Conservation (phyloP, 2,113 vertebrate species). For the Pelmatolapia mariae region DNA sequence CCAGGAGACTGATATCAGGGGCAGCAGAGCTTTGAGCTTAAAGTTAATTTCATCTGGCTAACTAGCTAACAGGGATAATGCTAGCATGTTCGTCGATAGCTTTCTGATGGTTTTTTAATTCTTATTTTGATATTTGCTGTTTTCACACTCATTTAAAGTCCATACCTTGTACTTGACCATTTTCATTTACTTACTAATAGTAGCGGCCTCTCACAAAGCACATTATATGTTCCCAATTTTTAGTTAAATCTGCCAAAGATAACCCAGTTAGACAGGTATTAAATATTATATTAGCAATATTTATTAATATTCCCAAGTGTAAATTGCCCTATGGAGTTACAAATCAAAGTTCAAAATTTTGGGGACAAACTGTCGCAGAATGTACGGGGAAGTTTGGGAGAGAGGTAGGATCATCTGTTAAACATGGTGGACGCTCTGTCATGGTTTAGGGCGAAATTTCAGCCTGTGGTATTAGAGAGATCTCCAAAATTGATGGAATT, state of each 20-base stretch:
- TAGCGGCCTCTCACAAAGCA: background rate
- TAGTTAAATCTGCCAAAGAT: background rate
- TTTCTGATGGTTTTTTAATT: background rate
- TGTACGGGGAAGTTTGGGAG: background rate
- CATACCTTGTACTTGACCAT: background rate
- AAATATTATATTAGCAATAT: background rate
- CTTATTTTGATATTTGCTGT: background rate
- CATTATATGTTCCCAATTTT: background rate
- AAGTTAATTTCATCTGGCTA: background rate
- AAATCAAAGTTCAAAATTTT: background rate
- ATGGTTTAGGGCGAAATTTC: background rate
- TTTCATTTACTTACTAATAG: background rate
- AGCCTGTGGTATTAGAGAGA: background rate
- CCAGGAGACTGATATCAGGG: background rate
- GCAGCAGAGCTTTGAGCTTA: background rate
- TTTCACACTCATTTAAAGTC: background rate
- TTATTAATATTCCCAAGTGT: background rate
- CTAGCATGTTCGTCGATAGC: accelerated
- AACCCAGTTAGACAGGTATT: background rate
- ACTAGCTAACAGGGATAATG: background rate
- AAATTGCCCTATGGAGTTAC: background rate
- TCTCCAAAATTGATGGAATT: background rate
- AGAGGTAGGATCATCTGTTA: background rate
- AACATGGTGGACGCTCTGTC: background rate
- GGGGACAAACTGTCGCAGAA: accelerated